phyloP scores from a whole-genome alignment of 2,888 invertebrate genomes.

The Heliconius sara region DNA sequence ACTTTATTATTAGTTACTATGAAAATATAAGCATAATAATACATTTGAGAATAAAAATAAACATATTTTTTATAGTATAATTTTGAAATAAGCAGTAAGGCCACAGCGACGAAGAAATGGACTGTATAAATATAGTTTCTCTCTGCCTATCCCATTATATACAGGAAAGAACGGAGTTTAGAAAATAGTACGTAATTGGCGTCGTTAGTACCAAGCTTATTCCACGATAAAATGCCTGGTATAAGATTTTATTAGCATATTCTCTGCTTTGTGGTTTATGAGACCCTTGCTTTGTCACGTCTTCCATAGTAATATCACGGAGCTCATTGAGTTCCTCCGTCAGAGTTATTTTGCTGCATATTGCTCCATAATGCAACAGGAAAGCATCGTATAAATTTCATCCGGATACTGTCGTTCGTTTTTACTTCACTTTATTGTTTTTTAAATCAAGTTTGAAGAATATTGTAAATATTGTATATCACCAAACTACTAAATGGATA shows the following conservation, averaged over 20 bases:
- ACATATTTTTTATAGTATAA: not conserved
- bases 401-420: slow-evolving; percentile 1
- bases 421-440: slow-evolving; percentile 1
- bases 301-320: not conserved
- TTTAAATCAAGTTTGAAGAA: not conserved
- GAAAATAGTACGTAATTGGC: not conserved
- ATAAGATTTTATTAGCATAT: slow-evolving; percentile 22
- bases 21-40: not conserved
- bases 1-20: slow-evolving; percentile 7
- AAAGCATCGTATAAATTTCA: slow-evolving; percentile 18
- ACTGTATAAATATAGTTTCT: not conserved
- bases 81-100: not conserved
- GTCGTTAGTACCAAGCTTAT: slow-evolving; percentile 8
- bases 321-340: slow-evolving; percentile 18
- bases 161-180: not conserved
- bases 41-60: too few relatives aligned
- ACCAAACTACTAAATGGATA: too few relatives aligned
- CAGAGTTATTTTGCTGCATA: slow-evolving; percentile 31
- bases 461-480: not conserved
- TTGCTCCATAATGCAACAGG: slow-evolving; percentile 27
- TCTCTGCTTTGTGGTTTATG: slow-evolving; percentile 13
- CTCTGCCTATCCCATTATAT: not conserved
- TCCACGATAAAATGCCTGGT: not conserved
- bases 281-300: slow-evolving; percentile 13
- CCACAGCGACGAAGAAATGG: not conserved